Conservation (phyloP, 2,113 vertebrate genomes). For the Barnardius zonarius region DNA sequence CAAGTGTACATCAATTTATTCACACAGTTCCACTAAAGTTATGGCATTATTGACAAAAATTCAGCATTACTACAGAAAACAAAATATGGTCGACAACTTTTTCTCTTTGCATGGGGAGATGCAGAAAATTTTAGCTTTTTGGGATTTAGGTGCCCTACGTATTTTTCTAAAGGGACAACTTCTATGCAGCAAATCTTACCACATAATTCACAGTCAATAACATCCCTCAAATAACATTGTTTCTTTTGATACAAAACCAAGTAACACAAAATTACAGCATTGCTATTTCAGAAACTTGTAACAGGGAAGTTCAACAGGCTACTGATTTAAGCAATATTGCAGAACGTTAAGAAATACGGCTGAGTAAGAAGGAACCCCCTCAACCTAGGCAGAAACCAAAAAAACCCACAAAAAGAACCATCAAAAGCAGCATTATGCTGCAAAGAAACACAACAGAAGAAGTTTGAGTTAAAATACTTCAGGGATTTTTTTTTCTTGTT, state of each 20-base stretch:
- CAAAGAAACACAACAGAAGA: neutral
- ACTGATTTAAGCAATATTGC: neutral
- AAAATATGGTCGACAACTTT: neutral
- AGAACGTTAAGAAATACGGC: neutral
- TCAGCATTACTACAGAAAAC: neutral
- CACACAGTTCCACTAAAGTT: neutral
- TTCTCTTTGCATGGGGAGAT: neutral
- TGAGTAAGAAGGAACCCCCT: neutral
- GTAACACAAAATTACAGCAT: neutral
- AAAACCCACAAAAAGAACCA: fast-evolving
- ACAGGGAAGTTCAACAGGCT: neutral
- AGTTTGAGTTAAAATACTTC: neutral
- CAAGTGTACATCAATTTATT: neutral
- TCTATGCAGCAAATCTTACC: neutral
- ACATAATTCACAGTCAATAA: neutral
- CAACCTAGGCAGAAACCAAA: neutral
- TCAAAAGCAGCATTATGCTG: neutral
- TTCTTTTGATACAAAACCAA: neutral
- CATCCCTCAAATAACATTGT: neutral
- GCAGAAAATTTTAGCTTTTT: neutral
- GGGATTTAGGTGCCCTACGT: neutral
- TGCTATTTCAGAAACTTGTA: neutral
- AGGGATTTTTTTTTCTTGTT: neutral
- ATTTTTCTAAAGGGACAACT: neutral
- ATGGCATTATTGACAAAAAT: neutral